Conservation (phyloP, 1,140 invertebrate genomes). For the Polyergus mexicanus region DNA sequence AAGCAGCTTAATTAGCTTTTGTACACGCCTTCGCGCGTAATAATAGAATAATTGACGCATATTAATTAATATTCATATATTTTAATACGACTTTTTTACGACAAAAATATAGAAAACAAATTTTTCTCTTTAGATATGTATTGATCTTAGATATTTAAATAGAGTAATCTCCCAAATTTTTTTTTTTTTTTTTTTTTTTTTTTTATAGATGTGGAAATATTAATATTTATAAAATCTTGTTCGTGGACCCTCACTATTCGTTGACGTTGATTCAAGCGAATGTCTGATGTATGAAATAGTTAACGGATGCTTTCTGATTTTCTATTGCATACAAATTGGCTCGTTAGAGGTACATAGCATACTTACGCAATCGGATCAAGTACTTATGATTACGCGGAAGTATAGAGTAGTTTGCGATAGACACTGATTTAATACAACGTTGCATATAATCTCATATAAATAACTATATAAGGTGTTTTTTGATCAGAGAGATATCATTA, state of each 20-base stretch:
- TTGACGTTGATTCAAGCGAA: neutral
- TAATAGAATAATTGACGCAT: too few relatives aligned
- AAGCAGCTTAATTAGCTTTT: neutral
- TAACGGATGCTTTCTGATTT: neutral
- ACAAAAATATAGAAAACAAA: too few relatives aligned
- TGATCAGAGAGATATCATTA: neutral
- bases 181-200: too few relatives aligned
- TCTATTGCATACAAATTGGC: constrained; percentile 23
- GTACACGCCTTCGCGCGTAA: neutral
- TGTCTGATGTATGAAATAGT: neutral
- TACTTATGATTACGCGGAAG: neutral
- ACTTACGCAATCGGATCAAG: neutral
- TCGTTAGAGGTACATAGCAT: neutral
- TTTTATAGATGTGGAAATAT: neutral
- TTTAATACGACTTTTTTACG: too few relatives aligned
- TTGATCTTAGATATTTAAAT: neutral
- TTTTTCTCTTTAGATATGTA: neutral
- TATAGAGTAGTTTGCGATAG: neutral
- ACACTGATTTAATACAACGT: neutral
- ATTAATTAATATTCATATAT: too few relatives aligned
- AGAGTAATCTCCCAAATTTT: neutral
- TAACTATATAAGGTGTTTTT: neutral
- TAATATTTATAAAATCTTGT: neutral
- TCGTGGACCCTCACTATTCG: neutral
- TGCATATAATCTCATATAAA: neutral